These are phyloP conservation scores for Chromobotia macracanthus DNA, from an alignment of 2,797 vertebrate genomes.

Conservation along the genomic window DNA sequence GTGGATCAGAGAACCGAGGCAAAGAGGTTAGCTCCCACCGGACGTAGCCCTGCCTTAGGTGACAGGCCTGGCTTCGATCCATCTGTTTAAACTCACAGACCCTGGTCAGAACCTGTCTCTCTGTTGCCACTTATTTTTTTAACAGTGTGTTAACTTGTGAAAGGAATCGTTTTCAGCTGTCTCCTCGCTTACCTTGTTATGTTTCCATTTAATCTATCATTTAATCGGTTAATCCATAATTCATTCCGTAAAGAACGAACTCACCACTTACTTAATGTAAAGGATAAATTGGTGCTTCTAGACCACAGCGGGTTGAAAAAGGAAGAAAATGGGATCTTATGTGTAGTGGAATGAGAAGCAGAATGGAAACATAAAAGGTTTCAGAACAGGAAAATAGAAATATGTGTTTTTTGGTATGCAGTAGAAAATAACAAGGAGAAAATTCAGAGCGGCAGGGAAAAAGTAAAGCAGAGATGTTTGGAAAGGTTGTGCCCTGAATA, in stretches of 20 bases:
- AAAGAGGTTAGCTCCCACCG: conserved; percentile 32
- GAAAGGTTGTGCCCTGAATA: conserved; percentile 14
- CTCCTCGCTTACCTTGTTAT: background rate
- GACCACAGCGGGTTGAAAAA: conserved; percentile 13
- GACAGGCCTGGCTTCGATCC: conserved; percentile 32
- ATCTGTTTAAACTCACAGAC: conserved; percentile 29
- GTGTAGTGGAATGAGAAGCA: conserved; percentile 1
- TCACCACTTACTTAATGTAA: conserved; percentile 17
- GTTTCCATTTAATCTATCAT: conserved; percentile 7
- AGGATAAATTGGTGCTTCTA: conserved; percentile 14
- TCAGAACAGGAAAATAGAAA: background rate
- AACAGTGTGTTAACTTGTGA: conserved; percentile 25
- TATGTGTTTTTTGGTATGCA: background rate
- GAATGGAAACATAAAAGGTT: background rate
- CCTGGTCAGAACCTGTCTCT: background rate
- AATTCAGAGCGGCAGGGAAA: background rate
- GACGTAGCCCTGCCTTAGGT: conserved; percentile 8
- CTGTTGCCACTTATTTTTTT: background rate
- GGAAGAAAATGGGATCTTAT: conserved; percentile 6
- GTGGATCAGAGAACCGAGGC: conserved; percentile 46
- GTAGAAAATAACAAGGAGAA: background rate
- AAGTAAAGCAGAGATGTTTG: background rate
- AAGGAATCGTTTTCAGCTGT: conserved; percentile 13
- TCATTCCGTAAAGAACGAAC: conserved; percentile 27
- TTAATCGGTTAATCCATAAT: conserved; percentile 33